phyloP scores from a whole-genome alignment of 2,888 invertebrate species.

The Dynastes maya region DNA sequence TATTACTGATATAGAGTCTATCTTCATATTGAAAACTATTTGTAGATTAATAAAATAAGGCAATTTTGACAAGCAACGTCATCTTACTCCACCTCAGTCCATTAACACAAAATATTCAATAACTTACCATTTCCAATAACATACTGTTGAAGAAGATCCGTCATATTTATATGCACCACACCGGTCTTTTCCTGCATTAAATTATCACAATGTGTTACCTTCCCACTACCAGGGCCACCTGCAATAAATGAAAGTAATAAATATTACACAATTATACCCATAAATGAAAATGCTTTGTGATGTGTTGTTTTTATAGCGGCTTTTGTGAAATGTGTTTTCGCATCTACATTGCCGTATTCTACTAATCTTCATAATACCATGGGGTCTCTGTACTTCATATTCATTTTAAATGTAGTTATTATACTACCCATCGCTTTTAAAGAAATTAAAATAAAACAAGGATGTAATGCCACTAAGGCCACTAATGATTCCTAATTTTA shows the following conservation, averaged over 20 bases:
- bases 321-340: neutral
- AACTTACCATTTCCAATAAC: conserved; percentile 88
- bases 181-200: conserved; percentile 90
- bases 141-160: conserved; percentile 90
- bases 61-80: neutral
- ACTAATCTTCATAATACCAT: neutral
- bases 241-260: conserved; percentile 54
- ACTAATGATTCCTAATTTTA: too few relatives aligned
- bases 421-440: too few relatives aligned
- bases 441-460: too few relatives aligned
- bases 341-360: neutral
- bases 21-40: too few relatives aligned
- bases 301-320: neutral
- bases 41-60: too few relatives aligned
- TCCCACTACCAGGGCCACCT: conserved; percentile 98
- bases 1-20: too few relatives aligned
- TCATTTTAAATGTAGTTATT: too few relatives aligned
- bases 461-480: too few relatives aligned
- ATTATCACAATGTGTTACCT: conserved; percentile 97
- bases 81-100: neutral
- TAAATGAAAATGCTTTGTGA: too few relatives aligned
- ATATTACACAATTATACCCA: conserved; percentile 19
- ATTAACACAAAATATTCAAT: neutral
- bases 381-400: too few relatives aligned
- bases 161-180: conserved; percentile 92